These are phyloP conservation scores for Isurus oxyrinchus DNA, from an alignment of 2,113 vertebrate species.

Conservation along the genomic window DNA sequence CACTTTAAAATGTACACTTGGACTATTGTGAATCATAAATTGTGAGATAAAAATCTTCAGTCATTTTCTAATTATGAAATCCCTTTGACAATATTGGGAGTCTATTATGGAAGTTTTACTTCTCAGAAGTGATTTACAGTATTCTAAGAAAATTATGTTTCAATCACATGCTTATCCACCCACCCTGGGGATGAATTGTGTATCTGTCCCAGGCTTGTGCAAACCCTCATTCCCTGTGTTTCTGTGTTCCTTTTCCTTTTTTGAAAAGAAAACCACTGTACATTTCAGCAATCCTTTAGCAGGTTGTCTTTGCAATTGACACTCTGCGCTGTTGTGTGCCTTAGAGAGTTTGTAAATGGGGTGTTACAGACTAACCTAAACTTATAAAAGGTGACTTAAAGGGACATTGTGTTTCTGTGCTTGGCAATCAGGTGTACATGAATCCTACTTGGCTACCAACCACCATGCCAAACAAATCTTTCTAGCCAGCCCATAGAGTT, in stretches of 20 bases:
- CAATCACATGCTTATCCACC: background rate
- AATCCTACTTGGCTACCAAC: constrained; percentile 5
- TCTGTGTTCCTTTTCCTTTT: background rate
- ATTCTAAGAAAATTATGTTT: constrained; percentile 14
- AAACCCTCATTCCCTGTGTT: constrained; percentile 6
- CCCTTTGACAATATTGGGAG: background rate
- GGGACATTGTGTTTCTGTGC: constrained; percentile 19
- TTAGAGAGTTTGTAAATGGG: constrained; percentile 31
- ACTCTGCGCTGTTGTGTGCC: constrained; percentile 23
- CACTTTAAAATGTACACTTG: constrained; percentile 20
- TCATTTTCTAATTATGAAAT: constrained; percentile 29
- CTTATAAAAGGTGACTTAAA: constrained; percentile 33
- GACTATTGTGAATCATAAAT: constrained; percentile 33
- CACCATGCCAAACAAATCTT: background rate
- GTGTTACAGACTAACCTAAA: constrained; percentile 32
- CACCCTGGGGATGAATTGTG: background rate
- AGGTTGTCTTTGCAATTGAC: constrained; percentile 1
- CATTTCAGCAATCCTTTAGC: constrained; percentile 16
- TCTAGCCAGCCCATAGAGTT: background rate
- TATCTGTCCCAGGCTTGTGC: background rate
- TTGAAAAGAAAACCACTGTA: background rate
- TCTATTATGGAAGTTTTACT: background rate
- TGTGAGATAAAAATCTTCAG: background rate
- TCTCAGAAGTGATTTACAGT: constrained; percentile 23
- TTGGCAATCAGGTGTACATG: constrained; percentile 28